Conservation (phyloP, 2,113 vertebrate species). For the Stomatorhinus ivindoensis region DNA sequence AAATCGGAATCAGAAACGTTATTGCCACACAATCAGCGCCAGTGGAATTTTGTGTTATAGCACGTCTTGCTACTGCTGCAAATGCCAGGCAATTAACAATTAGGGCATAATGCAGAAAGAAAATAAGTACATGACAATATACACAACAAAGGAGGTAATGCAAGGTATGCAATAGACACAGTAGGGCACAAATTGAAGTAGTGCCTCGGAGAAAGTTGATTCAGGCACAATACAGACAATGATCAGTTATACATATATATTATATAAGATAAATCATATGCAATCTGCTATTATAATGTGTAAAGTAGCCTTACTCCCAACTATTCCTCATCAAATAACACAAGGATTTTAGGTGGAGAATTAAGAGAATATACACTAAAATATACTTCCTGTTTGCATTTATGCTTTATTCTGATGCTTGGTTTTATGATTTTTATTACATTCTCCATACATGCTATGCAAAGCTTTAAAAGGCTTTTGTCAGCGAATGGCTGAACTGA, state of each 20-base stretch:
- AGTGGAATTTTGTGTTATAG: background rate
- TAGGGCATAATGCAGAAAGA: background rate
- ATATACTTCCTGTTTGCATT: background rate
- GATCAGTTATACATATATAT: background rate
- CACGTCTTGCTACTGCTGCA: background rate
- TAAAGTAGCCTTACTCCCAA: background rate
- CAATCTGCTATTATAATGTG: background rate
- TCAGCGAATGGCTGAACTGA: background rate
- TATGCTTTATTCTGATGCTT: background rate
- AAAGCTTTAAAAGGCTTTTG: background rate
- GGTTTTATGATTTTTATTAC: background rate
- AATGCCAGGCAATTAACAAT: background rate
- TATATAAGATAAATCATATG: background rate
- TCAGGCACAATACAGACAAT: background rate
- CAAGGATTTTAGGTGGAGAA: background rate
- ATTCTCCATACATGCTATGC: background rate
- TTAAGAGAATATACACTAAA: background rate
- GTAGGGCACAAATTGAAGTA: background rate
- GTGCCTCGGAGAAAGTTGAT: background rate
- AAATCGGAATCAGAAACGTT: background rate
- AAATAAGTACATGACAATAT: background rate
- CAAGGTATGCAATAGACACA: background rate
- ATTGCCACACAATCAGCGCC: background rate
- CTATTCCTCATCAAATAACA: too few relatives aligned
- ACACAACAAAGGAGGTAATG: background rate